Evolutionary conservation across 2,797 vertebrate species (phyloP).

Genomic region (Octomys mimax): DNA sequence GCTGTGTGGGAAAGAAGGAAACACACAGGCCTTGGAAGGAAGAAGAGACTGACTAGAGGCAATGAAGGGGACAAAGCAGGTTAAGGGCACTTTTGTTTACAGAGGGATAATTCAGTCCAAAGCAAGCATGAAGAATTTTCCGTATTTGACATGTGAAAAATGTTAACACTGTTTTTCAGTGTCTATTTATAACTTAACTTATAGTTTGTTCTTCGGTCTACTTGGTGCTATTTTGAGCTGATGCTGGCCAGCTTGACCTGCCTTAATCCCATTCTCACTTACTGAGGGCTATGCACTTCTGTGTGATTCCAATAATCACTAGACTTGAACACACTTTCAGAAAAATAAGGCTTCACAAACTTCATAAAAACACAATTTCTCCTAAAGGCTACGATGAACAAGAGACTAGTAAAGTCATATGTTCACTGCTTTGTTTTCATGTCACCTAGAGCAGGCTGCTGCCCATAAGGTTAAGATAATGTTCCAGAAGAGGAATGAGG

Average conservation of each 20-base stretch:
- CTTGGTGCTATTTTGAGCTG: background rate
- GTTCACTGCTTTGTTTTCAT: slow-evolving; percentile 34
- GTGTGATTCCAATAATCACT: background rate
- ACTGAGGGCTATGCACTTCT: background rate
- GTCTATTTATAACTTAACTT: slow-evolving; percentile 22
- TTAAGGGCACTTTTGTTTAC: background rate
- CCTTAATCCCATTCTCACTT: background rate
- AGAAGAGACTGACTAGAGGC: background rate
- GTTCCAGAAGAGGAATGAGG: background rate
- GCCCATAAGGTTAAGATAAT: background rate
- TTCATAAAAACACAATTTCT: slow-evolving; percentile 17
- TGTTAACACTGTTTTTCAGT: background rate
- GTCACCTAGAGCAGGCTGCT: background rate
- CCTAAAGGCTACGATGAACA: background rate
- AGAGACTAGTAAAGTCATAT: background rate
- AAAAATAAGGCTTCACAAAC: background rate
- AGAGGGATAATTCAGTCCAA: background rate
- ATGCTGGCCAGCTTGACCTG: background rate
- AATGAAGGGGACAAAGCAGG: background rate
- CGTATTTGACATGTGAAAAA: background rate
- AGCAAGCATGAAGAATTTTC: slow-evolving; percentile 5
- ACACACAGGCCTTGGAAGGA: background rate
- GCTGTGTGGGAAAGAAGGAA: background rate
- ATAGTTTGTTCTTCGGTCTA: background rate
- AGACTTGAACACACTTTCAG: slow-evolving; percentile 13